Evolutionary conservation across 2,797 vertebrate species (phyloP).

Genomic region (Cuculus canorus): DNA sequence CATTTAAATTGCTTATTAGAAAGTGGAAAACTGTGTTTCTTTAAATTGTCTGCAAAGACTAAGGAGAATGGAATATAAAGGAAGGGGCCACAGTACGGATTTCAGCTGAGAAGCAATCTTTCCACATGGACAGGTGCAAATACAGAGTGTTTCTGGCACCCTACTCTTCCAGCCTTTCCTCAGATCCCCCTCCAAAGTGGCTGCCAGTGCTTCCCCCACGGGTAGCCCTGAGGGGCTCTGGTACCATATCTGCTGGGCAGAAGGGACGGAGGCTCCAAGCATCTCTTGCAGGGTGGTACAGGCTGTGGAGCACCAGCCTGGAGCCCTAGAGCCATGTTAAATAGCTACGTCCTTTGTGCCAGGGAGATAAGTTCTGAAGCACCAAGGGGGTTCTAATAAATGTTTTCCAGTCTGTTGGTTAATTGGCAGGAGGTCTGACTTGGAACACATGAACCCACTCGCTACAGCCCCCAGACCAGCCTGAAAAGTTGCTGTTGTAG

Average conservation of each 20-base stretch:
- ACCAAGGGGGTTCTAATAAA: background rate
- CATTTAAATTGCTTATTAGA: constrained; percentile 40
- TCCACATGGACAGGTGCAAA: constrained; percentile 5
- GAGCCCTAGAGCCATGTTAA: background rate
- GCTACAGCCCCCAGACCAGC: background rate
- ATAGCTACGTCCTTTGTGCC: background rate
- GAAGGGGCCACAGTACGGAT: background rate
- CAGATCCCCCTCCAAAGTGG: background rate
- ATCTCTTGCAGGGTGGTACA: background rate
- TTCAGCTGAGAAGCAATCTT: constrained; percentile 3
- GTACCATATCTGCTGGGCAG: background rate
- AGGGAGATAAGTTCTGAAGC: background rate
- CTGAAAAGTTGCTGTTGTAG: background rate
- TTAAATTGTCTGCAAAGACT: constrained; percentile 33
- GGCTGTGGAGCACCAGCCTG: background rate
- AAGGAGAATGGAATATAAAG: background rate
- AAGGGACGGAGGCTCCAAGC: background rate
- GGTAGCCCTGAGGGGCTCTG: background rate
- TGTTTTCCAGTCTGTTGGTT: background rate
- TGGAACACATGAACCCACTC: background rate
- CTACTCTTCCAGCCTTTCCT: background rate
- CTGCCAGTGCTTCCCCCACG: background rate
- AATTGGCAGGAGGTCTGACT: background rate
- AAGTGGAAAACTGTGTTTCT: constrained; percentile 40
- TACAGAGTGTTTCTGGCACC: background rate